These are phyloP conservation scores for Atrichornis clamosus DNA, from an alignment of 2,113 vertebrate genomes.

Conservation along the genomic window DNA sequence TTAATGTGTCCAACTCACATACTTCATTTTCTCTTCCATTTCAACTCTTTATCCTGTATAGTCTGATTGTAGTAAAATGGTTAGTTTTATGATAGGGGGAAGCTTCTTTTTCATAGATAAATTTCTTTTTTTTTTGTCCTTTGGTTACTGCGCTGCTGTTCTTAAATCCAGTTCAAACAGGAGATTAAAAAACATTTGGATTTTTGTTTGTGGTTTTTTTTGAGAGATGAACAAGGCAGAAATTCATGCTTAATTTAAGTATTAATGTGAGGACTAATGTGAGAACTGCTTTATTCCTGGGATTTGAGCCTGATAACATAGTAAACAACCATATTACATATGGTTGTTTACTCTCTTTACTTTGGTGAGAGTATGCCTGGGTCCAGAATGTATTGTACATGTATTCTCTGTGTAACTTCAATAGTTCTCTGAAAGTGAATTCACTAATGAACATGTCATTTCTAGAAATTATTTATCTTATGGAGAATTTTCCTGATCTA, in stretches of 20 bases:
- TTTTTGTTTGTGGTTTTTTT: not conserved
- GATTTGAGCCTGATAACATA: not conserved
- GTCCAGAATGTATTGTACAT: not conserved
- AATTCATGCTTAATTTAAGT: not conserved
- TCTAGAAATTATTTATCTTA: not conserved
- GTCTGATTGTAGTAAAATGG: not conserved
- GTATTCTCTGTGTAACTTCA: not conserved
- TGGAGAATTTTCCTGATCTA: not conserved
- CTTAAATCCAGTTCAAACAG: not conserved
- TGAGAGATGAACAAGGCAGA: not conserved
- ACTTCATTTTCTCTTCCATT: not conserved
- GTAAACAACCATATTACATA: not conserved
- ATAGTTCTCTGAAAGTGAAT: not conserved
- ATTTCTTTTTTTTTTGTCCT: not conserved
- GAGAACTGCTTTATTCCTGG: not conserved
- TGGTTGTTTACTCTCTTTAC: not conserved
- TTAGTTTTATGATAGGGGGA: accelerated
- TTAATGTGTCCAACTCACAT: too few species aligned
- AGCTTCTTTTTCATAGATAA: not conserved
- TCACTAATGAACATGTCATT: not conserved
- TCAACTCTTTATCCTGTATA: not conserved
- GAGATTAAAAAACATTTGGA: not conserved
- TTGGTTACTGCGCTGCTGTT: not conserved
- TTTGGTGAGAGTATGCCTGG: not conserved
- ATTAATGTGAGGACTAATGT: not conserved